phyloP scores from a whole-genome alignment of 2,797 vertebrate genomes.

The Melanotaenia parkinsoni region DNA sequence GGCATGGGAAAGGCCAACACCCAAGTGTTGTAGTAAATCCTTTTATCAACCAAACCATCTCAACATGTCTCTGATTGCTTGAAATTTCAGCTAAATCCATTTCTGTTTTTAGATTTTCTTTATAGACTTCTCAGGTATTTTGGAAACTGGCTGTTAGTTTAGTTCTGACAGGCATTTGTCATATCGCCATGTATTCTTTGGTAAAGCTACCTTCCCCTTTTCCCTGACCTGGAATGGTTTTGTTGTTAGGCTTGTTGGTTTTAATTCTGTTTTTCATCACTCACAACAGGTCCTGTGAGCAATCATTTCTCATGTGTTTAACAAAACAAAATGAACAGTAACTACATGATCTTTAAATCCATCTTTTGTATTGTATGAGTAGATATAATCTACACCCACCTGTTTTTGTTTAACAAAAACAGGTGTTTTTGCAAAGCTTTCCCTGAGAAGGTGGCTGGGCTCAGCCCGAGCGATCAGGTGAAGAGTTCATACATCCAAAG shows the following conservation, averaged over 20 bases:
- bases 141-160: neutral
- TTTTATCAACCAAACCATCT: slow-evolving; percentile 17
- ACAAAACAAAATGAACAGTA: slow-evolving; percentile 6
- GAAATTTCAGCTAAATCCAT: slow-evolving; percentile 1
- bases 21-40: slow-evolving; percentile 8
- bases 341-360: slow-evolving; percentile 3
- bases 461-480: neutral
- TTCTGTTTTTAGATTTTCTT: neutral
- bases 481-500: neutral
- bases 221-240: neutral
- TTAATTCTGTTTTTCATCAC: neutral
- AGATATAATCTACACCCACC: slow-evolving; percentile 14
- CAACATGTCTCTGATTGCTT: slow-evolving; percentile 19
- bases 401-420: slow-evolving; percentile 30
- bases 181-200: neutral
- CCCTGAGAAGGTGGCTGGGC: neutral
- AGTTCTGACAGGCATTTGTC: neutral
- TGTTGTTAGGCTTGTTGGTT: neutral
- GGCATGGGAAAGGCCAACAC: slow-evolving; percentile 1
- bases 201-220: neutral
- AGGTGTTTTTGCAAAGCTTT: slow-evolving; percentile 22
- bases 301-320: slow-evolving; percentile 1
- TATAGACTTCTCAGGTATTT: neutral
- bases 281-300: slow-evolving; percentile 32
- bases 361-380: slow-evolving; percentile 20